A percentile compares a stretch with the other conserved stretches of the same genome.
phyloP scores from a whole-genome alignment of 2,113 vertebrate species.

The Chionomys nivalis region DNA sequence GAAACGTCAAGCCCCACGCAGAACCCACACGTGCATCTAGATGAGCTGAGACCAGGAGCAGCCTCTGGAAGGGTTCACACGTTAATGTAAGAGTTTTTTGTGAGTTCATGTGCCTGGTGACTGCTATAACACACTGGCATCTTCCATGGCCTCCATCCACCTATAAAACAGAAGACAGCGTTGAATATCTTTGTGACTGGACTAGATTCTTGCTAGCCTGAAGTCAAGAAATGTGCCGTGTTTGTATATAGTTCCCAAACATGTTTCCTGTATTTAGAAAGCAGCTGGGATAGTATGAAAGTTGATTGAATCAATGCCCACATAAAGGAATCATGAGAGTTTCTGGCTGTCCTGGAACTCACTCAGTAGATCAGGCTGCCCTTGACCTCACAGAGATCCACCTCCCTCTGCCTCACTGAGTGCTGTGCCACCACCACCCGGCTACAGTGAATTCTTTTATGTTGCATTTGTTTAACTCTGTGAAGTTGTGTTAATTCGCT shows the following conservation, averaged over 20 bases:
- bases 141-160: constrained; percentile 97
- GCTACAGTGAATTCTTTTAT: no score
- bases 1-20: constrained; percentile 58
- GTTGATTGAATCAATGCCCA: background rate
- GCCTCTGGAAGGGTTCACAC: constrained; percentile 64
- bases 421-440: no score
- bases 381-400: no score
- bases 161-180: constrained; percentile 83
- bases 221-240: background rate
- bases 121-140: constrained; percentile 97
- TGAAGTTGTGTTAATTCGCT: no score
- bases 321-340: background rate
- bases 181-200: background rate
- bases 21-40: constrained; percentile 60
- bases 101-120: constrained; percentile 72
- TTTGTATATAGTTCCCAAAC: background rate
- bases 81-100: constrained; percentile 72
- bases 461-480: no score
- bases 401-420: no score
- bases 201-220: background rate
- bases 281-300: background rate
- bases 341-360: no score
- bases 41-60: constrained; percentile 58
- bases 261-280: background rate
- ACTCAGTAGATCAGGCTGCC: no score